These are phyloP conservation scores for Muntiacus reevesi DNA, from an alignment of 2,113 vertebrate genomes.

Conservation along the genomic window DNA sequence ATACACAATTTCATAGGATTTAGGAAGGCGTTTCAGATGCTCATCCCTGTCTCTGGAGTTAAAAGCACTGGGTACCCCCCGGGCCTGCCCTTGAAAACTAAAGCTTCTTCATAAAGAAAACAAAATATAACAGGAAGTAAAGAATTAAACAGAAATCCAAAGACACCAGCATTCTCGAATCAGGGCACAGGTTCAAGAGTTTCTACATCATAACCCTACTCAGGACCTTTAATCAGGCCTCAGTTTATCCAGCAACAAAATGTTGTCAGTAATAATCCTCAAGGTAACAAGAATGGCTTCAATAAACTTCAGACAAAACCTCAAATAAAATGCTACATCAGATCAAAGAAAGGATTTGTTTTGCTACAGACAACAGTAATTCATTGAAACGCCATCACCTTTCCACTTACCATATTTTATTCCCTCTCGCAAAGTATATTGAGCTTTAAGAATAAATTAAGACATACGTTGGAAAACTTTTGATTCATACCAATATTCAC, in stretches of 20 bases:
- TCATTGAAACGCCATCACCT: not conserved
- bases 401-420: not conserved
- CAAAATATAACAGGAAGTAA: not conserved
- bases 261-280: not conserved
- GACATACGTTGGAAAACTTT: not conserved
- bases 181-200: not conserved
- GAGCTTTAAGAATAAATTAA: not conserved
- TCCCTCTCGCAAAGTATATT: slow-evolving; percentile 1
- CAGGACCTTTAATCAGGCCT: not conserved
- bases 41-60: not conserved
- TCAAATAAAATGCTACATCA: not conserved
- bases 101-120: not conserved
- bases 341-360: slow-evolving; percentile 10
- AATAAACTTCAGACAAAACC: not conserved
- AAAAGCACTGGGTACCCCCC: not conserved
- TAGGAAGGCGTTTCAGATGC: not conserved
- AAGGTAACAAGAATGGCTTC: slow-evolving; percentile 10
- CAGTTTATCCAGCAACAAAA: slow-evolving; percentile 33
- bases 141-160: not conserved
- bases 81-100: not conserved
- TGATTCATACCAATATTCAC: not conserved
- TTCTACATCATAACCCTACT: not conserved
- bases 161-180: not conserved
- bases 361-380: not conserved
- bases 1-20: not conserved